Evolutionary conservation across 2,888 invertebrate genomes (phyloP).

Genomic region (Epirrhoe alternata): DNA sequence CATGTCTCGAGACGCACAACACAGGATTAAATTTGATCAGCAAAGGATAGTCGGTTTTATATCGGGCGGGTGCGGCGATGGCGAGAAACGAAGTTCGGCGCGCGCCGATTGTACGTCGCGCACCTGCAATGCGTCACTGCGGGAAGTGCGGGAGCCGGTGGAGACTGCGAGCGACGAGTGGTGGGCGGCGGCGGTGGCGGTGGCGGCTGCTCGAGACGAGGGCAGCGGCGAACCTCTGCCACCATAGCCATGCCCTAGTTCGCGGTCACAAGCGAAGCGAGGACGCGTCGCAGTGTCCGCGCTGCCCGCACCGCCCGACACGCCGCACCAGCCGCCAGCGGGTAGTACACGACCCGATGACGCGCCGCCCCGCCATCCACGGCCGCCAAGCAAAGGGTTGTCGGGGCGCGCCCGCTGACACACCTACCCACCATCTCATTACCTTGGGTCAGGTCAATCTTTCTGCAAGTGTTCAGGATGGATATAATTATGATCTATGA

Average conservation of each 20-base stretch:
- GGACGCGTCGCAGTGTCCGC: constrained; percentile 62
- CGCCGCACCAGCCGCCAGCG: constrained; percentile 47
- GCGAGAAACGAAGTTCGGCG: constrained; percentile 89
- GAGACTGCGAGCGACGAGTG: constrained; percentile 46
- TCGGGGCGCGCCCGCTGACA: constrained; percentile 41
- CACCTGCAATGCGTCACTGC: constrained; percentile 95
- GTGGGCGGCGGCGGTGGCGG: constrained; percentile 47
- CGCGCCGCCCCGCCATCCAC: constrained; percentile 39
- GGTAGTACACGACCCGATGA: constrained; percentile 47
- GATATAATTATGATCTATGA: neutral
- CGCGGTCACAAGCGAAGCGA: constrained; percentile 57
- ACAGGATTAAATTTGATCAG: constrained; percentile 86
- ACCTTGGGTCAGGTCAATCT: neutral
- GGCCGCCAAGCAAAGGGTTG: constrained; percentile 43
- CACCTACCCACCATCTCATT: neutral
- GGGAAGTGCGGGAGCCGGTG: constrained; percentile 54
- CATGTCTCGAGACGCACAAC: constrained; percentile 82
- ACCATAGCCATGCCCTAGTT: constrained; percentile 67
- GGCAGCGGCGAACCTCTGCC: constrained; percentile 54
- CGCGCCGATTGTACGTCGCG: constrained; percentile 91
- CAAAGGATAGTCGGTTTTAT: constrained; percentile 88
- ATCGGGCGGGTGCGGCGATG: constrained; percentile 87
- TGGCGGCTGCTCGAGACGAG: constrained; percentile 49
- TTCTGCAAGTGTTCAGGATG: neutral
- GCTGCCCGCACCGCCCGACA: constrained; percentile 38